Base-by-base conservation (phyloP, 2,797 vertebrate genomes). In the Alcedo atthis region DNA sequence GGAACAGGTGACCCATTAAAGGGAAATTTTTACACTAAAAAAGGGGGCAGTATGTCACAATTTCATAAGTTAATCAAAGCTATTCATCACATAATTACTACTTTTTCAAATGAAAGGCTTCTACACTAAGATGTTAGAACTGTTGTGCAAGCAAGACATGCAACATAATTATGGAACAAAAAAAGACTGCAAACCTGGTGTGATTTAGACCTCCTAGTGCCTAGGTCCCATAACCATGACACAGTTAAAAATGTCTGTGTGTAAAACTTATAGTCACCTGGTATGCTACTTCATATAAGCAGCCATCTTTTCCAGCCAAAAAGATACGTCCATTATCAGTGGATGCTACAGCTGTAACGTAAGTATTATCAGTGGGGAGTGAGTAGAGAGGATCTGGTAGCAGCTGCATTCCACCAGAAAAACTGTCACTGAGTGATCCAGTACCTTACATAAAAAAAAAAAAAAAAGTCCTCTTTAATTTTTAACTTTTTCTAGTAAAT, bases 261-360 rank as follows among this genome's bases (percentile, higher is more conserved):
- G 25, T 66, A 81, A 73, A 94, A 42, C 18, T 26, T 54, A 55
- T 16, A 89, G 79, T 97, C 91, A 98, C 98, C 92, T 98, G 99
- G 96, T 99, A 99, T 20, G 98, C 99, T 22, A 99, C 98, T 98
- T 99, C 99, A 89, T 99, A 99, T 49, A 99, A 98, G 94, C 99
- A 99, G 68, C 99, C 99, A 22, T 99, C 99, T 87, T 99, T 99
- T 67, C 99, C 99, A 67, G 99, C 99, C 97, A 99, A 96, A 91
- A 99, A 99, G 90, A 99, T 99, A 45, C 99, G 98, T 4, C 99
- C 99, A 1, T 98, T 98, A 81, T 99, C 98, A 5, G 98, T 99
- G 88, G 99, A 99, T 19, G 98, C 98, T 95, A 99, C 98, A 30
- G 99, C 98, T 63, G 99, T 95, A 94, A 99, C 98, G 92, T 99